These are phyloP conservation scores for Paradoxurus hermaphroditus DNA, from an alignment of 2,113 vertebrate species.

Conservation along the genomic window DNA sequence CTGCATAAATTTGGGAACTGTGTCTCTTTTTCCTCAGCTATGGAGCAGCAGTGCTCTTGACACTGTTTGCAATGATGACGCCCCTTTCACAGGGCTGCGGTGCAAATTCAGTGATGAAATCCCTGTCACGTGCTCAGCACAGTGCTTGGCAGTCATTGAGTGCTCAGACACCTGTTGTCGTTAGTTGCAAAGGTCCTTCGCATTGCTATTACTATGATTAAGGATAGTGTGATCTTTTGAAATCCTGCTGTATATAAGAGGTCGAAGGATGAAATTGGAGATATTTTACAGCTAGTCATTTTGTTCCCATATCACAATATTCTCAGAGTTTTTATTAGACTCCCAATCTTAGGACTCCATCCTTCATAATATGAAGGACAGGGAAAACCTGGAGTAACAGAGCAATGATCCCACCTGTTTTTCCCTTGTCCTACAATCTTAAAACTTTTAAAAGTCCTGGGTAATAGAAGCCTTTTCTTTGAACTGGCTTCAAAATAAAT, in stretches of 20 bases:
- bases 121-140: not conserved
- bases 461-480: slow-evolving; percentile 40
- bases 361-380: slow-evolving; percentile 1
- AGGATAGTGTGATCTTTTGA: not conserved
- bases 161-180: fast-evolving
- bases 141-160: not conserved
- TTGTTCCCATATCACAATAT: not conserved
- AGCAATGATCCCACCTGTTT: not conserved
- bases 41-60: fast-evolving
- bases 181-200: not conserved
- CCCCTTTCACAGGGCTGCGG: not conserved
- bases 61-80: fast-evolving
- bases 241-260: not conserved
- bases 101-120: not conserved
- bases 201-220: not conserved
- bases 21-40: not conserved
- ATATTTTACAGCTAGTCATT: not conserved
- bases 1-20: not conserved
- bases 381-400: slow-evolving; percentile 17
- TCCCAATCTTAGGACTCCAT: not conserved
- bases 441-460: not conserved
- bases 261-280: not conserved
- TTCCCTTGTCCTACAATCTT: not conserved
- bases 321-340: not conserved
- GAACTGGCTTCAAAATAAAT: slow-evolving; percentile 11